A percentile compares a stretch with the other conserved stretches of the same genome.
Evolutionary conservation across 2,888 invertebrate species (phyloP).

Genomic region (Clostera curtula): DNA sequence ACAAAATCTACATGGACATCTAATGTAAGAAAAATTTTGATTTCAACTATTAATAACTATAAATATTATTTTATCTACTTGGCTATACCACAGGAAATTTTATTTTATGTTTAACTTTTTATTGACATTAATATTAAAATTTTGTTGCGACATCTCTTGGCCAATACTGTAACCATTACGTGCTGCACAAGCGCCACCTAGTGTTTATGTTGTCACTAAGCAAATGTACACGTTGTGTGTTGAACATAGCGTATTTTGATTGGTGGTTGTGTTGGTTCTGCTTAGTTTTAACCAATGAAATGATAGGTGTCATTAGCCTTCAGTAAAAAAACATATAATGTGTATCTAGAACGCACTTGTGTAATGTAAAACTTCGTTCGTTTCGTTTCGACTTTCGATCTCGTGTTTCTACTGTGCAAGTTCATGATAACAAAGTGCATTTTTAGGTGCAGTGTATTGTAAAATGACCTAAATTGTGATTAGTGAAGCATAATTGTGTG

Average conservation of each 20-base stretch:
- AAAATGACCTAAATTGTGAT: conserved; percentile 68
- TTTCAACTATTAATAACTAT: too few species aligned
- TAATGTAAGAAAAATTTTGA: too few species aligned
- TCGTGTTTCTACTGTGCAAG: conserved; percentile 57
- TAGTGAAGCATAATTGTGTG: conserved; percentile 46
- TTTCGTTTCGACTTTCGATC: conserved; percentile 25
- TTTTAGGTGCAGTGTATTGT: conserved; percentile 58
- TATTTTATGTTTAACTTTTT: too few species aligned
- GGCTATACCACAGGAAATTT: too few species aligned
- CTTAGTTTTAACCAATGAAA: conserved; percentile 11
- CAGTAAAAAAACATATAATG: conserved; percentile 5
- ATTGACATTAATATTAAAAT: too few species aligned
- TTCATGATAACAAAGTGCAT: conserved; percentile 63
- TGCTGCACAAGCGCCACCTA: conserved; percentile 9
- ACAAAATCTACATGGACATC: too few species aligned
- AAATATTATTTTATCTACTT: too few species aligned
- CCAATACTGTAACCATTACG: too few species aligned
- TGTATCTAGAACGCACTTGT: conserved; percentile 17
- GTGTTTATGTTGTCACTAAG: conserved; percentile 15
- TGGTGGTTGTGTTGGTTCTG: conserved; percentile 3
- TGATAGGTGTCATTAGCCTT: neutral
- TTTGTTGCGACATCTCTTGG: too few species aligned
- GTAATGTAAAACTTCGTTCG: conserved; percentile 12
- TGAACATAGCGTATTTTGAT: conserved; percentile 6
- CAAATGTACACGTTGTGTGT: conserved; percentile 10